A percentile compares a stretch with the other conserved stretches of the same genome.
Evolutionary conservation across 2,888 invertebrate genomes (phyloP).

Genomic region (Drosophila meridiana): DNA sequence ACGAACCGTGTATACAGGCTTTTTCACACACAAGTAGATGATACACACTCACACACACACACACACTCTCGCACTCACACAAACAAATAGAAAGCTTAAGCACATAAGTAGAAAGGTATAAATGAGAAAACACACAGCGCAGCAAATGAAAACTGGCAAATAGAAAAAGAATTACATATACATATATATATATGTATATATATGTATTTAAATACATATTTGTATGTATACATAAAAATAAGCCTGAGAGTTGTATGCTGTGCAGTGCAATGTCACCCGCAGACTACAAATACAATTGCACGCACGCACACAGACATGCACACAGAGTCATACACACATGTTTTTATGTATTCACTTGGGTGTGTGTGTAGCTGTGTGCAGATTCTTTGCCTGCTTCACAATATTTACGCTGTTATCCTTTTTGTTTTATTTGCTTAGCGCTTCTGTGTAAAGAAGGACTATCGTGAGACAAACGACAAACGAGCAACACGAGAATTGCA

Average conservation of each 20-base stretch:
- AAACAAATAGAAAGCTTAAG: constrained; percentile 13
- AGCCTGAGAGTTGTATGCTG: constrained; percentile 31
- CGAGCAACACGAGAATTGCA: constrained; percentile 42
- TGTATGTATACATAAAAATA: constrained; percentile 13
- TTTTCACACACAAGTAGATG: background rate
- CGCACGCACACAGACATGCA: constrained; percentile 13
- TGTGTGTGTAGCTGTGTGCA: constrained; percentile 32
- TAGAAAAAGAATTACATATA: constrained; percentile 22
- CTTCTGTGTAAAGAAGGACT: constrained; percentile 78
- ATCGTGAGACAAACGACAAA: constrained; percentile 60
- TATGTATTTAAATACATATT: background rate
- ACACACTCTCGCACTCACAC: background rate
- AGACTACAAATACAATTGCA: constrained; percentile 24
- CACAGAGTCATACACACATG: constrained; percentile 9
- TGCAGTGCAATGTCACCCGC: constrained; percentile 64
- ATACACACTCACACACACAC: constrained; percentile 1
- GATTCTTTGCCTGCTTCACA: constrained; percentile 57
- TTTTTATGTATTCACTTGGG: constrained; percentile 27
- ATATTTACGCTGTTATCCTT: constrained; percentile 78
- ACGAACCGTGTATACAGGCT: constrained; percentile 24
- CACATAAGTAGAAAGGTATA: constrained; percentile 27
- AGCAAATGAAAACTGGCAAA: constrained; percentile 55
- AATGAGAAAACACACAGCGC: constrained; percentile 38
- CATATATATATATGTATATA: background rate
- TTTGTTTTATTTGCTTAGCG: constrained; percentile 82